Percentiles rank a stretch among this genome's conserved stretches.
Conservation (phyloP, 1,140 invertebrate genomes). For the Teleopsis dalmanni region DNA sequence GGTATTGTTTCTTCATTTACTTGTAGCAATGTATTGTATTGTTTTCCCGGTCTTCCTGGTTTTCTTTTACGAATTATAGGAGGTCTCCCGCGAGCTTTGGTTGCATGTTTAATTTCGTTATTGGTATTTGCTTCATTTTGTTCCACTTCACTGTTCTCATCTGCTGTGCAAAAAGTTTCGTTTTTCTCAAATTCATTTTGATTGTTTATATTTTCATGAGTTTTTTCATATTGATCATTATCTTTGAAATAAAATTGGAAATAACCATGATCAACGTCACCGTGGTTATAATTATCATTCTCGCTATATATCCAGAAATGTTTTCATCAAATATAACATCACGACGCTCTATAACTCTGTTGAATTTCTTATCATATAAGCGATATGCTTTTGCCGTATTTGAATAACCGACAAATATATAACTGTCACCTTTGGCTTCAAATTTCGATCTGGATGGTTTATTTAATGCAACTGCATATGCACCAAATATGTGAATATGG, state of each 20-base stretch:
- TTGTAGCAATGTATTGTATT: neutral
- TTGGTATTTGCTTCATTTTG: too few species aligned
- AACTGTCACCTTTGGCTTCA: conserved; percentile 14
- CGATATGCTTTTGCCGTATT: conserved; percentile 12
- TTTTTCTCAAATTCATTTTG: too few species aligned
- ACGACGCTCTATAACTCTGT: neutral
- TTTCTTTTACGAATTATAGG: too few species aligned
- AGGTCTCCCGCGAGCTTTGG: neutral
- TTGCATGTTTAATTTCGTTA: neutral
- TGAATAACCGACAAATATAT: conserved; percentile 20
- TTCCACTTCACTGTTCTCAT: too few species aligned
- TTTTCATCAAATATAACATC: neutral
- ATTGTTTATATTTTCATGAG: too few species aligned
- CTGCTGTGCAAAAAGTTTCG: too few species aligned
- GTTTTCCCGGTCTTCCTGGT: neutral
- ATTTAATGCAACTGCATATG: conserved; percentile 18
- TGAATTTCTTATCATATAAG: neutral
- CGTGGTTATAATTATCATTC: neutral
- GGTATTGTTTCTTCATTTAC: neutral
- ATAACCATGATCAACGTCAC: neutral
- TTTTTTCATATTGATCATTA: neutral
- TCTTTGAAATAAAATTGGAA: neutral
- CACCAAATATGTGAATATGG: conserved; percentile 24
- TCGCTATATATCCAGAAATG: neutral
- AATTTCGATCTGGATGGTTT: conserved; percentile 20